A percentile compares a stretch with the other conserved stretches of the same genome.
Conservation (phyloP, 2,888 invertebrate genomes). For the Ormyrus labotus region DNA sequence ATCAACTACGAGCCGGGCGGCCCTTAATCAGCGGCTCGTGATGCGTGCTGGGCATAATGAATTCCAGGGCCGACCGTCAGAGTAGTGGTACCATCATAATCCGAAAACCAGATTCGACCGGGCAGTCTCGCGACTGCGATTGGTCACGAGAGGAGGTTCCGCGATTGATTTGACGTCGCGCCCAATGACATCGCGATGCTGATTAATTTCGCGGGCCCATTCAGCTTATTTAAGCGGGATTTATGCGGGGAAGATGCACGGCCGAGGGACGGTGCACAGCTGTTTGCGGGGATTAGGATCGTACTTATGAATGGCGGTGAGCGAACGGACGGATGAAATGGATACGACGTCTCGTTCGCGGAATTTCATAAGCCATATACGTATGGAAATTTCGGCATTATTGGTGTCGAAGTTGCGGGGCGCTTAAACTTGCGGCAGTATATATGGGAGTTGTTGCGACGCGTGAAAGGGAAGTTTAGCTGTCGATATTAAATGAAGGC, state of each 20-base stretch:
- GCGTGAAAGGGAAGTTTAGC: too few relatives aligned
- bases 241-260: too few relatives aligned
- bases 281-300: too few relatives aligned
- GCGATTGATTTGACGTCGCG: slow-evolving; percentile 26
- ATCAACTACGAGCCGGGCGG: slow-evolving; percentile 2
- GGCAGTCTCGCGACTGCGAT: not conserved
- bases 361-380: not conserved
- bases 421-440: too few relatives aligned
- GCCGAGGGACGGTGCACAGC: too few relatives aligned
- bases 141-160: not conserved
- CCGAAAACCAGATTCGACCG: slow-evolving; percentile 10
- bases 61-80: not conserved
- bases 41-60: slow-evolving; percentile 27
- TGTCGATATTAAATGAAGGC: too few relatives aligned
- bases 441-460: too few relatives aligned
- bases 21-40: slow-evolving; percentile 40
- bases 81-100: not conserved
- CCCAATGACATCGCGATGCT: slow-evolving; percentile 12
- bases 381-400: not conserved
- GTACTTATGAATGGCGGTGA: too few relatives aligned
- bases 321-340: too few relatives aligned
- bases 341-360: too few relatives aligned
- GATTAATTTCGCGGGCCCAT: slow-evolving; percentile 14
- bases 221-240: too few relatives aligned
- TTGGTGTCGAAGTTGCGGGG: not conserved